phyloP scores from a whole-genome alignment of 2,113 vertebrate genomes.

The Bubo blakistoni region DNA sequence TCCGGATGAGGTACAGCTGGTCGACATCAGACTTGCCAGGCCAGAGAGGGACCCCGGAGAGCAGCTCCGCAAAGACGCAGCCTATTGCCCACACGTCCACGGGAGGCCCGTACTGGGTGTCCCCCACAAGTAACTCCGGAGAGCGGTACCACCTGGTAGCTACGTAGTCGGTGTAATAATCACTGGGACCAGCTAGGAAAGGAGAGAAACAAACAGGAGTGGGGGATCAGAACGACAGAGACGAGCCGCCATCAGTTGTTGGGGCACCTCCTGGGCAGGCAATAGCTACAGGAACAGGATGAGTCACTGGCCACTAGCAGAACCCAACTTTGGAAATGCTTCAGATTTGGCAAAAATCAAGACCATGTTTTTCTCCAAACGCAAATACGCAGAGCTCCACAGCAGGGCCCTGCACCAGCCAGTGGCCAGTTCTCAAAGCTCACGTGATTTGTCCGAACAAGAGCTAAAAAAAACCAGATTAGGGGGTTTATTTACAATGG shows the following conservation, averaged over 20 bases:
- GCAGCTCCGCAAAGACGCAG: slow-evolving; percentile 91
- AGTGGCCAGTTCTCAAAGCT: neutral
- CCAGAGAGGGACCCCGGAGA: slow-evolving; percentile 88
- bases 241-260: fast-evolving
- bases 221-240: neutral
- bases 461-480: neutral
- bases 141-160: slow-evolving; percentile 95
- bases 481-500: neutral
- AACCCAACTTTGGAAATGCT: neutral
- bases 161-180: slow-evolving; percentile 95
- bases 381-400: neutral
- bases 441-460: neutral
- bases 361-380: neutral
- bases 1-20: slow-evolving; percentile 92
- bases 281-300: neutral
- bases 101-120: slow-evolving; percentile 88
- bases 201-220: neutral
- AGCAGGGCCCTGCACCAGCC: neutral
- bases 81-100: slow-evolving; percentile 95
- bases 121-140: slow-evolving; percentile 90
- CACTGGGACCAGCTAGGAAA: slow-evolving; percentile 85
- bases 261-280: neutral
- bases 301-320: neutral
- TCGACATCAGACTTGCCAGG: slow-evolving; percentile 94
- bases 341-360: neutral